phyloP scores from a whole-genome alignment of 2,797 vertebrate genomes.

The Periparus ater region DNA sequence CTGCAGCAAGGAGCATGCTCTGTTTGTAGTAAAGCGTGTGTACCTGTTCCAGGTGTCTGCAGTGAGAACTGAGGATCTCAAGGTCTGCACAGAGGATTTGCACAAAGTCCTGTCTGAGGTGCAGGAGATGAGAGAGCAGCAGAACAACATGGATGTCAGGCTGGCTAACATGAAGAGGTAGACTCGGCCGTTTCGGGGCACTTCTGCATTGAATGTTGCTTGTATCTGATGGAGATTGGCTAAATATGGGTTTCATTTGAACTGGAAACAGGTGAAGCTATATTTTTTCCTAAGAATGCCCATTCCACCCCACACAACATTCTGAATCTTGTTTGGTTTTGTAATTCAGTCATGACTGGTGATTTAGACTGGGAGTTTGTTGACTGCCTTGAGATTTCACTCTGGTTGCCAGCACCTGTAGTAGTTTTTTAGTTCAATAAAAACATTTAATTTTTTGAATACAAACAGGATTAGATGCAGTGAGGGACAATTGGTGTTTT shows the following conservation, averaged over 20 bases:
- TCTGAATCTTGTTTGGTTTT: neutral
- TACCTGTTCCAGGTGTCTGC: conserved; percentile 53
- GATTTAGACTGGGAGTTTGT: neutral
- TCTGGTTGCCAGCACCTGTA: neutral
- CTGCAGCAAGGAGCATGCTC: neutral
- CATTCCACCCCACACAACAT: neutral
- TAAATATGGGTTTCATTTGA: neutral
- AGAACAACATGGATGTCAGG: conserved; percentile 68
- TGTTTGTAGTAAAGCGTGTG: neutral
- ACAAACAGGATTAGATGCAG: neutral
- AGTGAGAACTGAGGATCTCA: conserved; percentile 65
- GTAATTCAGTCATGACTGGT: neutral
- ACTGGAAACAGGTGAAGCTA: neutral
- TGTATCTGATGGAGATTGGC: neutral
- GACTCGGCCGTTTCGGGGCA: neutral
- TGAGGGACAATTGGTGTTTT: neutral
- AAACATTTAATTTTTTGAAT: neutral
- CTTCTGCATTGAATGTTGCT: neutral
- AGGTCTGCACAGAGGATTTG: conserved; percentile 56
- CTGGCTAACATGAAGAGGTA: conserved; percentile 74
- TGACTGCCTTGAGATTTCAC: neutral
- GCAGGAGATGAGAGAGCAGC: conserved; percentile 69
- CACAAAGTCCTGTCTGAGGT: conserved; percentile 72
- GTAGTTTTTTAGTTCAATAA: neutral
- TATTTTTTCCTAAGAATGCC: neutral